Evolutionary conservation across 2,797 vertebrate genomes (phyloP), one percentile per base, ranked within the genome.

Genomic region (Ptychadena robeensis): DNA sequence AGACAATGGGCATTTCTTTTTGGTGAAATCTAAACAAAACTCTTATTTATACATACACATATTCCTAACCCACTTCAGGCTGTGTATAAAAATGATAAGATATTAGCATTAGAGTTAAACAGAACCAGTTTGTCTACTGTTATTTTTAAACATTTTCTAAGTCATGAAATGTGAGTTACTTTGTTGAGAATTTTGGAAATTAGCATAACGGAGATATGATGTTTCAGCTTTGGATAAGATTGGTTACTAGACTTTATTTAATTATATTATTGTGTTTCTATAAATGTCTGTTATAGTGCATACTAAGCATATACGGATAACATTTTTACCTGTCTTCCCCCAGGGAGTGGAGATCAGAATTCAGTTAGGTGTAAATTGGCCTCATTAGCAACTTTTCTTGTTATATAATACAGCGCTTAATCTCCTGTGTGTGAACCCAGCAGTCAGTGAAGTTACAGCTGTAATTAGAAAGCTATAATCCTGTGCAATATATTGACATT

Each of bases 381-480:
- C 64, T 68, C 64, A 78, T 78, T 78, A 78, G 75, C 66, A 78
- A 68, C 48, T 78, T 67, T 53, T 12, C 38, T 57, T 67, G 40
- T 78, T 67, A 78, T 30, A 53, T 32, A 74, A 37, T 53, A 67
- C 30, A 57, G 25, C 57, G n/a, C 64, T 18, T 78, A 68, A 53
- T 68, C 75, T 78, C 75, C 64, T 67, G 38, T 67, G 63, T 67
- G 31, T 34, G 34, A 66, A 25, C 38, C 37, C 38, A 27, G 61
- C 59, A 64, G 59, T 65, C 61, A n/a, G 35, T 37, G 65, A 76
- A n/a, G 37, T 30, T 76, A 44, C 59, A 65, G 27, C 27, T 65
- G 61, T 65, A 76, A 76, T 65, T 65, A 76, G 73, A 65, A 65
- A 65, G 37, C 61, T 65, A 40, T 76, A 76, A 76, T 65, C 18